Conservation (phyloP, 1,140 invertebrate genomes). For the silkworm (Bombyx mori) region ASM3026992v2 NC_085109.1:3762001-3762500, state of each 20-base stretch:
- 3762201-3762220: conserved; percentile 30
- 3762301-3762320: conserved; percentile 52
- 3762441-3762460: conserved; percentile 57
- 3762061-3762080: conserved; percentile 46
- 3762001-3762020: conserved; percentile 54
- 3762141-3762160: conserved; percentile 42
- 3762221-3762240: conserved; percentile 33
- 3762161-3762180: conserved; percentile 8
- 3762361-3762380: conserved; percentile 42
- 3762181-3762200: conserved; percentile 44
- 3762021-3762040: conserved; percentile 66
- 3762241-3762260: conserved; percentile 41
- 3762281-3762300: conserved; percentile 54
- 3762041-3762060: conserved; percentile 59
- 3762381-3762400: conserved; percentile 32
- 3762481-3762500: no score
- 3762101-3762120: conserved; percentile 32
- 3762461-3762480: conserved; percentile 27
- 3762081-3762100: conserved; percentile 7
- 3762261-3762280: conserved; percentile 46
- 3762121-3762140: conserved; percentile 37
- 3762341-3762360: conserved; percentile 35
- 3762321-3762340: conserved; percentile 62
- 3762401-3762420: conserved; percentile 57
- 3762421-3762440: conserved; percentile 37